Conservation (phyloP, 2,797 vertebrate species). For the Manis crassicaudata region DNA sequence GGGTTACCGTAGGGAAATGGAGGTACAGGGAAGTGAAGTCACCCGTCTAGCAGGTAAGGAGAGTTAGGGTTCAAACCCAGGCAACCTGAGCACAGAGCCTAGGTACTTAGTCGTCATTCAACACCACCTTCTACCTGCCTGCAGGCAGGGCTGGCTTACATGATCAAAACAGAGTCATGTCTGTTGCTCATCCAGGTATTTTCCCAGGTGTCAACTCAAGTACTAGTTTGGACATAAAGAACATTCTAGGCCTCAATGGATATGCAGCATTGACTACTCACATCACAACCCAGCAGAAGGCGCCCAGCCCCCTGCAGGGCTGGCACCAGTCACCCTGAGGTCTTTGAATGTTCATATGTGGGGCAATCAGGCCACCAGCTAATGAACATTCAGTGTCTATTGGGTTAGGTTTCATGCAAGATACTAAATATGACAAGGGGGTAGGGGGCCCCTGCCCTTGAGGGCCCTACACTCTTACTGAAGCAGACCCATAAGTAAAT, state of each 20-base stretch:
- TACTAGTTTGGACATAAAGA: background rate
- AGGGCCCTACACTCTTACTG: background rate
- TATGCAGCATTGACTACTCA: background rate
- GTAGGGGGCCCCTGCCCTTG: background rate
- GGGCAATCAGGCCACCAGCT: background rate
- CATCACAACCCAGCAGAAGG: background rate
- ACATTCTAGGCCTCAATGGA: background rate
- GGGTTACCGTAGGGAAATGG: background rate
- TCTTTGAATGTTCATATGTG: background rate
- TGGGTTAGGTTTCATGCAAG: background rate
- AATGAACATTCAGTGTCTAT: background rate
- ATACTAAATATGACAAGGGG: background rate
- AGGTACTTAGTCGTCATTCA: background rate
- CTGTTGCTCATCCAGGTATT: background rate
- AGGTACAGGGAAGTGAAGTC: background rate
- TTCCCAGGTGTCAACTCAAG: background rate
- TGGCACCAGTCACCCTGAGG: background rate
- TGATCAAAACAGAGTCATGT: background rate
- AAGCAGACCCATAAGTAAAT: background rate
- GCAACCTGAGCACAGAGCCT: background rate
- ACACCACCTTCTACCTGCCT: background rate
- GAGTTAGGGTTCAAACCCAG: background rate
- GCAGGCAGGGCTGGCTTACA: background rate
- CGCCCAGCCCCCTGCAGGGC: background rate
- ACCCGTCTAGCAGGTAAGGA: background rate